A percentile compares a stretch with the other conserved stretches of the same genome.
These are phyloP conservation scores for Fabriciana adippe DNA, from an alignment of 2,888 invertebrate genomes.

Conservation along the genomic window DNA sequence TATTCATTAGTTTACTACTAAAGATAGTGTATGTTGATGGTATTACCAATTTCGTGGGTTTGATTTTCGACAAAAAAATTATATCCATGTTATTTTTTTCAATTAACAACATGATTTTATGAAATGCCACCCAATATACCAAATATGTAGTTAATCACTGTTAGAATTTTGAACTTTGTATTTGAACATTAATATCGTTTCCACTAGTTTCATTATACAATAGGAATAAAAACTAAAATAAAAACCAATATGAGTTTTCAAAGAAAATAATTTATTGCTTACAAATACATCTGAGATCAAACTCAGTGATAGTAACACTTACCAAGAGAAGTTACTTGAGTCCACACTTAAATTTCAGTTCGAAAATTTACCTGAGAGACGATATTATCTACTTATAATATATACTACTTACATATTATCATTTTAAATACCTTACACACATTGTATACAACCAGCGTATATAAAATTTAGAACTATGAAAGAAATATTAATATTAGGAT, in stretches of 20 bases:
- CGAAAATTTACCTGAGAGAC: conserved; percentile 8
- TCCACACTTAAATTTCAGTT: conserved; percentile 36
- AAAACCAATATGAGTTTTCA: conserved; percentile 35
- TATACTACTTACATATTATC: conserved; percentile 1
- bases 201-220: neutral
- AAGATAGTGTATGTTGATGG: neutral
- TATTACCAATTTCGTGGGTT: neutral
- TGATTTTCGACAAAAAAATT: neutral
- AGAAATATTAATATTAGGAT: neutral
- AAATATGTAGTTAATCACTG: too few species aligned
- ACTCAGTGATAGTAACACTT: conserved; percentile 65
- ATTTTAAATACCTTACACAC: conserved; percentile 5
- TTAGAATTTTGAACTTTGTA: too few species aligned
- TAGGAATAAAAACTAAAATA: neutral
- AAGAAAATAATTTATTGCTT: conserved; percentile 72
- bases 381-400: conserved; percentile 7
- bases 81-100: too few species aligned
- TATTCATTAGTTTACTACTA: neutral
- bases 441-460: conserved; percentile 29
- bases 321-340: conserved; percentile 39
- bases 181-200: too few species aligned
- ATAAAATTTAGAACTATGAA: neutral
- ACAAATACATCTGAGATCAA: conserved; percentile 65
- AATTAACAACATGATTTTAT: too few species aligned
- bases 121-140: too few species aligned